Percentiles rank a stretch among this genome's conserved stretches.
Evolutionary conservation across 2,797 vertebrate genomes (phyloP).

Genomic region (Distichodus sexfasciatus): DNA sequence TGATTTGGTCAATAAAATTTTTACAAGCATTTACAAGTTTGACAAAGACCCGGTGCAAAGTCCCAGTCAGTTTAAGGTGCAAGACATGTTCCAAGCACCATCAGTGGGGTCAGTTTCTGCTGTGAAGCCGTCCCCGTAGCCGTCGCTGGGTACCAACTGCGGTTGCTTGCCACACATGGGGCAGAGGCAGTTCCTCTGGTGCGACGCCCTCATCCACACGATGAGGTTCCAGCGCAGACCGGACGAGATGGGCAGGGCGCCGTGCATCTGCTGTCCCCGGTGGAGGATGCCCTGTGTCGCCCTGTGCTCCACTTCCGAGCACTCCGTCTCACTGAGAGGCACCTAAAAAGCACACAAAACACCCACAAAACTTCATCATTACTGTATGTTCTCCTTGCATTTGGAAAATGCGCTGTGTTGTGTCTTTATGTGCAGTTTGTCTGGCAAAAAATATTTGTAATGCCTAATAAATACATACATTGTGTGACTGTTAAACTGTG

Average conservation of each 20-base stretch:
- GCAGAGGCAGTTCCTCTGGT: slow-evolving; percentile 83
- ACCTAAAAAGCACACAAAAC: slow-evolving; percentile 68
- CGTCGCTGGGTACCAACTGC: slow-evolving; percentile 72
- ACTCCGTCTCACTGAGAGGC: slow-evolving; percentile 70
- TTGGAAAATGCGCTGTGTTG: too few species aligned
- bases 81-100: slow-evolving; percentile 29
- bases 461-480: too few species aligned
- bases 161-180: slow-evolving; percentile 89
- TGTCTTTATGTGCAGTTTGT: too few species aligned
- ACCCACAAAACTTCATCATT: not conserved
- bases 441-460: too few species aligned
- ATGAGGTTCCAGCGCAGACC: slow-evolving; percentile 95
- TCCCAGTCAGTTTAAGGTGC: slow-evolving; percentile 54
- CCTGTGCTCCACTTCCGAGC: slow-evolving; percentile 80
- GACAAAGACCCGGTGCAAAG: not conserved
- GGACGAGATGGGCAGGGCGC: slow-evolving; percentile 82
- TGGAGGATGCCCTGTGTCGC: slow-evolving; percentile 82
- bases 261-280: slow-evolving; percentile 91
- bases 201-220: slow-evolving; percentile 88
- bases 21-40: not conserved
- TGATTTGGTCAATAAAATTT: not conserved
- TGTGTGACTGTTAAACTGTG: too few species aligned
- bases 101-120: not conserved
- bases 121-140: slow-evolving; percentile 91
- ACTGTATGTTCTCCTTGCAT: too few species aligned